These are phyloP conservation scores for Heliothis peltigera DNA, from an alignment of 2,888 invertebrate genomes.

Conservation along the genomic window DNA sequence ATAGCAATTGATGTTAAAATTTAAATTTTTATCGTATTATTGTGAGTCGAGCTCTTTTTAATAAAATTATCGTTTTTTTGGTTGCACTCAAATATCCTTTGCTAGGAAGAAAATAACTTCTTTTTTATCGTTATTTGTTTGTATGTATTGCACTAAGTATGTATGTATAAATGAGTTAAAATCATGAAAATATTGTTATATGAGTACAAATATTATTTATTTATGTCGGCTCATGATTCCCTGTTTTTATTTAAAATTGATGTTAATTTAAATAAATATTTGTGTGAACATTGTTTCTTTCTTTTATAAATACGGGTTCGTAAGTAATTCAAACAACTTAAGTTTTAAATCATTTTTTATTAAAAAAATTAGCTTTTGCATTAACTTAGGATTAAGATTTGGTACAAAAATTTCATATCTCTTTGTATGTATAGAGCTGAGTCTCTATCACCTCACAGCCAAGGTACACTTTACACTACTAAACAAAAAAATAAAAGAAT, in stretches of 20 bases:
- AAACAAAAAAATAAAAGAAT: slow-evolving; percentile 57
- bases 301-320: slow-evolving; percentile 52
- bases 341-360: slow-evolving; percentile 63
- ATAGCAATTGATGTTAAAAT: slow-evolving; percentile 31
- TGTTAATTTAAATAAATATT: slow-evolving; percentile 65
- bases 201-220: slow-evolving; percentile 52
- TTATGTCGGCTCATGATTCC: slow-evolving; percentile 52
- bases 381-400: slow-evolving; percentile 68
- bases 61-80: slow-evolving; percentile 10
- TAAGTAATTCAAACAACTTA: slow-evolving; percentile 28
- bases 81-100: slow-evolving; percentile 23
- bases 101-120: slow-evolving; percentile 29
- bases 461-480: slow-evolving; percentile 68
- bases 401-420: slow-evolving; percentile 73
- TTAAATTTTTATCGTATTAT: slow-evolving; percentile 9
- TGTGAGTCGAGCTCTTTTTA: slow-evolving; percentile 15
- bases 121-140: slow-evolving; percentile 22
- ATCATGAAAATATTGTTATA: slow-evolving; percentile 37
- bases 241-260: slow-evolving; percentile 57
- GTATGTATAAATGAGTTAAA: slow-evolving; percentile 32
- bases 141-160: slow-evolving; percentile 29
- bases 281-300: slow-evolving; percentile 72
- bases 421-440: slow-evolving; percentile 68
- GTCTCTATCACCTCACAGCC: slow-evolving; percentile 82
- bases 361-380: slow-evolving; percentile 69